Conservation (phyloP, 2,888 invertebrate genomes). For the Artemia sinica region DNA sequence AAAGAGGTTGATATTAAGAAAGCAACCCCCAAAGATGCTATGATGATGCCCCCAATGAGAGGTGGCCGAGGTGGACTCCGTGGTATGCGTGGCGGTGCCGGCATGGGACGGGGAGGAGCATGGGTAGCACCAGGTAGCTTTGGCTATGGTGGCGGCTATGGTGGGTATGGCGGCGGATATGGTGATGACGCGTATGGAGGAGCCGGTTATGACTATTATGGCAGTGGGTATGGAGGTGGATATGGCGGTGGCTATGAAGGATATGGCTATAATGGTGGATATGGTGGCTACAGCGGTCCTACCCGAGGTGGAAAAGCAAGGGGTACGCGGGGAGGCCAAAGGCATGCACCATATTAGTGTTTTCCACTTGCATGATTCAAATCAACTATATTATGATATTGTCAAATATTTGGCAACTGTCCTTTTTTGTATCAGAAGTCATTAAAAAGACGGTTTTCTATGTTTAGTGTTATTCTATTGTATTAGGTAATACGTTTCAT, state of each 20-base stretch:
- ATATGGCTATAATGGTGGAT: constrained; percentile 38
- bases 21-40: constrained; percentile 75
- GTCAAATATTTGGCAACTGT: no score
- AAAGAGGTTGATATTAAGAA: constrained; percentile 92
- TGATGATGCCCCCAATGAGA: constrained; percentile 36
- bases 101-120: constrained; percentile 31
- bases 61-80: constrained; percentile 35
- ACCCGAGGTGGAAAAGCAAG: constrained; percentile 73
- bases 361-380: no score
- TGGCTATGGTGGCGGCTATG: constrained; percentile 37
- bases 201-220: constrained; percentile 40
- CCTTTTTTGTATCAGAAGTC: no score
- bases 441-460: no score
- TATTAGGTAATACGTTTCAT: no score
- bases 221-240: constrained; percentile 36
- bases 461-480: no score
- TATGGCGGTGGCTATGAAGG: constrained; percentile 36
- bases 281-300: constrained; percentile 69
- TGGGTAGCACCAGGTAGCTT: constrained; percentile 41
- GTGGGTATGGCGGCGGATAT: constrained; percentile 26
- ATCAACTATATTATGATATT: no score
- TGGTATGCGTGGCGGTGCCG: constrained; percentile 40
- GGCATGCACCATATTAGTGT: constrained; percentile 67
- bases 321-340: constrained; percentile 47
- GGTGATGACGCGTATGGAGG: constrained; percentile 30